These are phyloP conservation scores for Pavo muticus DNA, from an alignment of 2,113 vertebrate species.

Conservation along the genomic window DNA sequence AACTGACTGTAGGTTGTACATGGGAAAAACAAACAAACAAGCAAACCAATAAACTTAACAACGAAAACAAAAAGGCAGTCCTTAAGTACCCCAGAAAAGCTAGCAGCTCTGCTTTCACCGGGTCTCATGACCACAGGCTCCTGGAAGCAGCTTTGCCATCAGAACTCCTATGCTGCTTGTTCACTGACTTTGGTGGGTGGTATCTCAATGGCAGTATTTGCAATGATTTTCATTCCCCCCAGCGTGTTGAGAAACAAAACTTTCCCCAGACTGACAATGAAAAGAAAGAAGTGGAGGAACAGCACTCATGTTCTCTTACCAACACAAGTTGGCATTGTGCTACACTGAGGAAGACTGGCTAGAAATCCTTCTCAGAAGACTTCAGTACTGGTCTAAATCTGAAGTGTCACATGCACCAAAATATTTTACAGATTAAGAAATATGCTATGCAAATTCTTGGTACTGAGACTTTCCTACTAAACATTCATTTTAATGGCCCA, in stretches of 20 bases:
- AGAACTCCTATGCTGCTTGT: neutral
- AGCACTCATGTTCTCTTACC: neutral
- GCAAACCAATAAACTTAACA: no score
- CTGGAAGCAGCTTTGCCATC: neutral
- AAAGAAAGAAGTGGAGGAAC: neutral
- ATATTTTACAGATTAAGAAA: neutral
- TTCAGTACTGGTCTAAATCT: neutral
- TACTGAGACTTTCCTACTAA: neutral
- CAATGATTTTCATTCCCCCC: neutral
- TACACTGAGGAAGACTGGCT: neutral
- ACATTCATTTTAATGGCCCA: neutral
- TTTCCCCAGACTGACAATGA: neutral
- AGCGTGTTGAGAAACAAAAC: neutral
- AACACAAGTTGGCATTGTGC: fast-evolving
- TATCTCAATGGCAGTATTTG: neutral
- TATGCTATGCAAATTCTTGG: neutral
- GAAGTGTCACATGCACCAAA: neutral
- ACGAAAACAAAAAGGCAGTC: neutral
- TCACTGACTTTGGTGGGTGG: neutral
- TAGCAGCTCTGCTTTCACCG: neutral
- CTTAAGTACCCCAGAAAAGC: neutral
- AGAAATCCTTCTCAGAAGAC: neutral
- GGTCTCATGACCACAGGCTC: neutral
- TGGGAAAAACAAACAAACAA: neutral
- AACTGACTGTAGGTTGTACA: neutral